Base-by-base conservation (phyloP, 35 echinoderm and acorn worm species). In the Ptychodera flava region DNA sequence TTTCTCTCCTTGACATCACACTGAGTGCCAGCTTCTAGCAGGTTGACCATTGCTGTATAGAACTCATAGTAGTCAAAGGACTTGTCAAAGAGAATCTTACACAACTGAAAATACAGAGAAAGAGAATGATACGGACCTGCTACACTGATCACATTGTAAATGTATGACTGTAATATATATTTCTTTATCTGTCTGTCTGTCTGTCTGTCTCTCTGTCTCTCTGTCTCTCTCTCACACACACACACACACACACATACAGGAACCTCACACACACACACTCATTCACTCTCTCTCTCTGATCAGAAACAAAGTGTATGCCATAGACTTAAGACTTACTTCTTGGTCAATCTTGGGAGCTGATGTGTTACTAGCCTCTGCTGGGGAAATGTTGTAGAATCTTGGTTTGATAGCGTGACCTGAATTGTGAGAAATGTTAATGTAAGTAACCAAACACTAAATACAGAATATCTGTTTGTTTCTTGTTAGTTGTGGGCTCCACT, bases 61-160 rank as follows among this genome's bases (percentile, higher is more conserved):
- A 98, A 87, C 83, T 98, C 95, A 82, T 86, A 89, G 93, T 98
- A 98, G 92, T 98, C 95, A 90, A 94, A 94, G 64, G 81, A 88
- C 32, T 88, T 76, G 78, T 94, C 90, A 80, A 91, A 97, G 0
- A 97, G 82, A 29, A 97, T 87, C 31, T 97, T 90, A 92, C 89
- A 97, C 32, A 87, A 92, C 95, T 97, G 84, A 0, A 34, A 34
- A 34, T 31, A 14, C 16, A 79, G 31, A 79, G 35, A 81, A 81
- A 81, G 33, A 81, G 12, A 31, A 81, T 31, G 33, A 10, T 15
- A 77, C n/a, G n/a, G n/a, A n/a, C n/a, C n/a, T n/a, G n/a, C n/a
- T n/a, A n/a, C n/a, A n/a, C n/a, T n/a, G n/a, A n/a, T n/a, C n/a
- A n/a, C n/a, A n/a, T n/a, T n/a, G n/a, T n/a, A n/a, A n/a, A n/a